These are phyloP conservation scores for Cantharis lateralis DNA, from an alignment of 2,888 invertebrate genomes.

Conservation along the genomic window DNA sequence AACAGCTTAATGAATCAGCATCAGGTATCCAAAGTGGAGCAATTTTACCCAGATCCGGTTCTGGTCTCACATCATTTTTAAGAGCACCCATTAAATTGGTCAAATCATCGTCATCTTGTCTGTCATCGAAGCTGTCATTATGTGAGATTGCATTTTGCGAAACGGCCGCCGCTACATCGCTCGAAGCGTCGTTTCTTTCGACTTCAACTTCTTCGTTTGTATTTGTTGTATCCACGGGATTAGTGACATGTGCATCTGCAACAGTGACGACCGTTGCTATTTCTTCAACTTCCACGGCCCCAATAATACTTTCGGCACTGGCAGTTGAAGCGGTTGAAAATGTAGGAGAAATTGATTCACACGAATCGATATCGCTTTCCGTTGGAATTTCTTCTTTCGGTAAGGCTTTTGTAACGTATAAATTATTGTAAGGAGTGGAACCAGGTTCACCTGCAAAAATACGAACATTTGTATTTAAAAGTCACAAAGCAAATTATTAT, in stretches of 20 bases:
- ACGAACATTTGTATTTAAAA: neutral
- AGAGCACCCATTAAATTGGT: neutral
- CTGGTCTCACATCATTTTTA: neutral
- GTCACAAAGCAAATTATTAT: neutral
- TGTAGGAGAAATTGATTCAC: conserved; percentile 48
- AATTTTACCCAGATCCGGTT: conserved; percentile 52
- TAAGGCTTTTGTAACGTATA: conserved; percentile 48
- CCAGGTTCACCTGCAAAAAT: conserved; percentile 49
- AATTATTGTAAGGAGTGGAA: conserved; percentile 55
- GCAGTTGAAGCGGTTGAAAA: conserved; percentile 43
- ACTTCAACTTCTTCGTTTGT: neutral
- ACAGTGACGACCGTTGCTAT: neutral
- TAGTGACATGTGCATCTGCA: neutral
- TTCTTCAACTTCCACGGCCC: neutral
- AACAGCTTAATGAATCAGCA: conserved; percentile 76
- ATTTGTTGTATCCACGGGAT: neutral
- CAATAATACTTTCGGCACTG: conserved; percentile 31
- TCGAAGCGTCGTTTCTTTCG: neutral
- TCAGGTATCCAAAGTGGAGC: conserved; percentile 90
- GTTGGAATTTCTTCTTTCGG: conserved; percentile 1
- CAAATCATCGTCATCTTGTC: neutral
- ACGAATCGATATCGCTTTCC: conserved; percentile 38
- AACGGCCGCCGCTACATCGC: neutral
- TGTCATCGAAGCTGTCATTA: neutral
- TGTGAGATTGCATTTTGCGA: neutral